Percentiles rank a stretch among this genome's conserved stretches.
These are phyloP conservation scores for Pinctada fucata DNA, from an alignment of 2,888 invertebrate species.

Conservation along the genomic window DNA sequence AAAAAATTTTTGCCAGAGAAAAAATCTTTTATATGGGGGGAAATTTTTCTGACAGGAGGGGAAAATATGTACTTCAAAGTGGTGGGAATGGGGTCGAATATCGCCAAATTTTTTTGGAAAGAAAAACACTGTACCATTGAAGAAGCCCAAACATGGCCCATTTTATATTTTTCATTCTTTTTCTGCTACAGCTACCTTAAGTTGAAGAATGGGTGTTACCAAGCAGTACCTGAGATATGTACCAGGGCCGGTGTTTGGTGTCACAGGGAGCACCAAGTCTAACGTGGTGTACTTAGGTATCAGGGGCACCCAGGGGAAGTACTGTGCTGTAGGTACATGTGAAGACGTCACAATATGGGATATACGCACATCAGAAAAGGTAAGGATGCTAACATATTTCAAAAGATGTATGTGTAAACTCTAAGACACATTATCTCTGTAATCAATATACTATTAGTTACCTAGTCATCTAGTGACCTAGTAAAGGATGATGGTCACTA, in stretches of 20 bases:
- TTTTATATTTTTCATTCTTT: not conserved
- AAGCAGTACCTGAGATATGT: constrained; percentile 95
- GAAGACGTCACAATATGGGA: constrained; percentile 98
- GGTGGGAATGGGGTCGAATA: no score
- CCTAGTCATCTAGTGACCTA: no score
- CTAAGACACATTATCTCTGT: not conserved
- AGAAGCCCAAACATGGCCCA: no score
- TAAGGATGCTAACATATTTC: constrained; percentile 26
- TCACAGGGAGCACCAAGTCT: constrained; percentile 85
- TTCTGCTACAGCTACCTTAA: not conserved
- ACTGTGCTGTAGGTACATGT: constrained; percentile 93
- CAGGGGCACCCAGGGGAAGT: constrained; percentile 88
- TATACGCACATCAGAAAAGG: constrained; percentile 83
- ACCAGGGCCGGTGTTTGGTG: constrained; percentile 90
- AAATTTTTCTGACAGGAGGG: no score
- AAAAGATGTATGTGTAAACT: not conserved
- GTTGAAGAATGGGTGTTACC: constrained; percentile 77
- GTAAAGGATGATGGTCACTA: no score
- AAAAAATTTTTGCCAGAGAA: no score
- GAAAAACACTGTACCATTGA: no score
- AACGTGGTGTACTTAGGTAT: constrained; percentile 89
- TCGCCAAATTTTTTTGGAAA: no score
- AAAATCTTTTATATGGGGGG: no score
- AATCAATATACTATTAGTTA: not conserved
- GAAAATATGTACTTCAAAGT: no score